Conservation (phyloP, 2,797 vertebrate species). For the Sternotherus odoratus region DNA sequence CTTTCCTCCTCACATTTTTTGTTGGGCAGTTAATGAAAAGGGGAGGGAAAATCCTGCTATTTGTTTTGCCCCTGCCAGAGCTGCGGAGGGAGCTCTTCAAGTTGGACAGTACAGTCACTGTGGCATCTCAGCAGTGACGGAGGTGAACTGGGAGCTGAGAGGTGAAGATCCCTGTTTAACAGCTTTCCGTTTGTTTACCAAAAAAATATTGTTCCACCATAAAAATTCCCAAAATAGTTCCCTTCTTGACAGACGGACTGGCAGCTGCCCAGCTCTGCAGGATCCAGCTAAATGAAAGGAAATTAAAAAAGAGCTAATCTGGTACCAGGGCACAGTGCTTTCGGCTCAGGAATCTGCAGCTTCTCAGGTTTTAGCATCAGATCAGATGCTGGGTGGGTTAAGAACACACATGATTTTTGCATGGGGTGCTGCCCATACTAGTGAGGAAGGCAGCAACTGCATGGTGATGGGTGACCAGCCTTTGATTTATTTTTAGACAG, state of each 20-base stretch:
- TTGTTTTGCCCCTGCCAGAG: conserved; percentile 73
- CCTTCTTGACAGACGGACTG: conserved; percentile 82
- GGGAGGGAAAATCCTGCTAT: conserved; percentile 22
- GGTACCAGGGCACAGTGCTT: not conserved
- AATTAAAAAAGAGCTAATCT: conserved; percentile 72
- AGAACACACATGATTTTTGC: conserved; percentile 4
- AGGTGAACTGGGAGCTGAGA: conserved; percentile 77
- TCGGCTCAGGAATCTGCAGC: conserved; percentile 17
- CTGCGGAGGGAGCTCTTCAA: conserved; percentile 59
- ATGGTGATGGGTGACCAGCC: not conserved
- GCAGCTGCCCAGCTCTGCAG: conserved; percentile 81
- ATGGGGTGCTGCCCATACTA: not conserved
- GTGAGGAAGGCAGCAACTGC: not conserved
- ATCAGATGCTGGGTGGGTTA: not conserved
- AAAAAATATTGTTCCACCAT: conserved; percentile 88
- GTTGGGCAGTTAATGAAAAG: conserved; percentile 50
- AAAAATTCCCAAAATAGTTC: conserved; percentile 88
- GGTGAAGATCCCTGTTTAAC: conserved; percentile 82
- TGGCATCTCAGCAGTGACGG: conserved; percentile 67
- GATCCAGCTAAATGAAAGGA: conserved; percentile 75
- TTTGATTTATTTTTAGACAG: conserved; percentile 48
- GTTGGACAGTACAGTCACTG: conserved; percentile 79
- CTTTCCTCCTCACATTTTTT: not conserved
- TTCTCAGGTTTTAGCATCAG: not conserved
- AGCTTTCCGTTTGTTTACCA: conserved; percentile 84